Percentiles rank a stretch among this genome's conserved stretches.
These are phyloP conservation scores for Pterostichus madidus DNA, from an alignment of 2,888 invertebrate genomes.

Conservation along the genomic window DNA sequence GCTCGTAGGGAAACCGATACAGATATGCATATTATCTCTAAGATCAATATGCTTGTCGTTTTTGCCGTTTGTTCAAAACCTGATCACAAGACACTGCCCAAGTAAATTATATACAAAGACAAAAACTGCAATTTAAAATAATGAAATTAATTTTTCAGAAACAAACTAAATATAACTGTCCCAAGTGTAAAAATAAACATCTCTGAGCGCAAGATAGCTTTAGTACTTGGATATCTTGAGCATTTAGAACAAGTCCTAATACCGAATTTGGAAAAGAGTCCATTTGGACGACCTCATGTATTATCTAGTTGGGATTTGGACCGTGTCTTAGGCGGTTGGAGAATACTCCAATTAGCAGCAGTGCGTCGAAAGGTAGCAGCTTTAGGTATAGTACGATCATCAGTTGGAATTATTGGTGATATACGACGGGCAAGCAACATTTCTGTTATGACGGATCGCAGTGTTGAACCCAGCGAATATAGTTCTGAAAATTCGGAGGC, in stretches of 20 bases:
- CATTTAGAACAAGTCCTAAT: slow-evolving; percentile 58
- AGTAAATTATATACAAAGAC: slow-evolving; percentile 69
- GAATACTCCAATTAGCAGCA: slow-evolving; percentile 1
- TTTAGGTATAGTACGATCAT: background rate
- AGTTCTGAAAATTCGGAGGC: slow-evolving; percentile 87
- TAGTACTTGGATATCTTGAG: slow-evolving; percentile 77
- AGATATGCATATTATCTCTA: slow-evolving; percentile 86
- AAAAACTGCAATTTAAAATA: slow-evolving; percentile 19
- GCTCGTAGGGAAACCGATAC: slow-evolving; percentile 85
- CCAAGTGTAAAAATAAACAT: slow-evolving; percentile 87
- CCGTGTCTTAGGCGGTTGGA: slow-evolving; percentile 40
- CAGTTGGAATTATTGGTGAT: background rate
- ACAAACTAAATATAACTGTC: slow-evolving; percentile 87
- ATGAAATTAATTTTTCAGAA: slow-evolving; percentile 77
- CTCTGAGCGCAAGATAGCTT: slow-evolving; percentile 85
- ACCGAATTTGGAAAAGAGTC: slow-evolving; percentile 55
- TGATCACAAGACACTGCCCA: slow-evolving; percentile 74
- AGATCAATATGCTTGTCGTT: slow-evolving; percentile 77
- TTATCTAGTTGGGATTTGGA: slow-evolving; percentile 18
- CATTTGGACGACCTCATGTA: background rate
- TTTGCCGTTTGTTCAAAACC: slow-evolving; percentile 73
- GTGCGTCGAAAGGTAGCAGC: slow-evolving; percentile 30
- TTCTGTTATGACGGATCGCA: slow-evolving; percentile 57
- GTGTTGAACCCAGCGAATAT: slow-evolving; percentile 79
- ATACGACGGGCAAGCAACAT: slow-evolving; percentile 54